phyloP scores from a whole-genome alignment of 2,888 invertebrate species.

The Aporophyla nigra region DNA sequence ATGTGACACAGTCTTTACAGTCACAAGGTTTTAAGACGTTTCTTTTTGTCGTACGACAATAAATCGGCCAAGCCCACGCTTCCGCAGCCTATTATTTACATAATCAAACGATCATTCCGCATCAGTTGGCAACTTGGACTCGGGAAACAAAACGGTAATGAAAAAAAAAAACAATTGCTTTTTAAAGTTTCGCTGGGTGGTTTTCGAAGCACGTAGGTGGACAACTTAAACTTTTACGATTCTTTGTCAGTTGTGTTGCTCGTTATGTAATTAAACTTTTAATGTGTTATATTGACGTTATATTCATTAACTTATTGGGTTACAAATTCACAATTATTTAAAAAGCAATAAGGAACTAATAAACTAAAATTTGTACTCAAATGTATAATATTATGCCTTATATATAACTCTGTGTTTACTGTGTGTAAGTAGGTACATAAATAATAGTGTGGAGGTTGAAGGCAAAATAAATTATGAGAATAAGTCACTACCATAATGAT shows the following conservation, averaged over 20 bases:
- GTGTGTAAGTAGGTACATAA: no score
- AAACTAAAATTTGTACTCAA: no score
- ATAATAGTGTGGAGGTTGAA: neutral
- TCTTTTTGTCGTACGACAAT: slow-evolving; percentile 67
- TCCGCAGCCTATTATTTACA: slow-evolving; percentile 80
- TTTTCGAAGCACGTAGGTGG: slow-evolving; percentile 21
- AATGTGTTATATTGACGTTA: neutral
- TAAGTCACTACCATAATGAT: neutral
- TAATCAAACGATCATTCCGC: slow-evolving; percentile 83
- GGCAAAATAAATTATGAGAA: neutral
- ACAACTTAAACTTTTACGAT: slow-evolving; percentile 29
- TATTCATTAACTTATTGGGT: slow-evolving; percentile 7
- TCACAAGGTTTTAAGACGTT: slow-evolving; percentile 55
- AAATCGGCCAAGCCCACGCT: slow-evolving; percentile 81
- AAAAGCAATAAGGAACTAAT: no score
- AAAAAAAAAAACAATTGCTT: slow-evolving; percentile 53
- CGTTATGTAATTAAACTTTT: slow-evolving; percentile 10
- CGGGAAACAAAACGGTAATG: slow-evolving; percentile 49
- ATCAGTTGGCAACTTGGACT: slow-evolving; percentile 75
- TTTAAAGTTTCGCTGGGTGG: slow-evolving; percentile 38
- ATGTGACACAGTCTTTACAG: slow-evolving; percentile 55
- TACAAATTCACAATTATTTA: neutral
- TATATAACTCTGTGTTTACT: no score
- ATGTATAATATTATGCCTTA: no score
- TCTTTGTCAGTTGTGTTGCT: slow-evolving; percentile 4